phyloP scores from a whole-genome alignment of 2,888 invertebrate species.

The Drosophila monieri region DNA sequence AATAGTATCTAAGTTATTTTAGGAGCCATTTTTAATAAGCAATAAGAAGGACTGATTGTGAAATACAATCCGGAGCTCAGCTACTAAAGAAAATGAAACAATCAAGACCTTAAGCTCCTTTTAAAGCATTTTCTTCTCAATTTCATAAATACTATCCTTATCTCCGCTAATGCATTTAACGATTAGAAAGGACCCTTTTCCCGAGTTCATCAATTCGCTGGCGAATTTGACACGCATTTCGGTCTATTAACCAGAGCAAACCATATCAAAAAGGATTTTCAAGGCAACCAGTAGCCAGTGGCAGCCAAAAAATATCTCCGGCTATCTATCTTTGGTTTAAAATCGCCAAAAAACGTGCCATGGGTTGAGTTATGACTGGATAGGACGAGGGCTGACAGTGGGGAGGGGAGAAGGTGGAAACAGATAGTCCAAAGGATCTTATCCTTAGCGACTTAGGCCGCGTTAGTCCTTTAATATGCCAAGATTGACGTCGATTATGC shows the following conservation, averaged over 20 bases:
- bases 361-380: slow-evolving; percentile 18
- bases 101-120: not conserved
- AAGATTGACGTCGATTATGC: slow-evolving; percentile 79
- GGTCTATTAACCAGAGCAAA: slow-evolving; percentile 40
- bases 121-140: slow-evolving; percentile 4
- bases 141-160: slow-evolving; percentile 28
- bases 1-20: not conserved
- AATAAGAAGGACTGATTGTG: not conserved
- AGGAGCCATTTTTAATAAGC: not conserved
- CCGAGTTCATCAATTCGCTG: slow-evolving; percentile 43
- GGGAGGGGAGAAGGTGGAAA: not conserved
- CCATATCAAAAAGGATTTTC: slow-evolving; percentile 43
- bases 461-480: slow-evolving; percentile 76
- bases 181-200: slow-evolving; percentile 23
- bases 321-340: slow-evolving; percentile 53
- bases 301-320: slow-evolving; percentile 45
- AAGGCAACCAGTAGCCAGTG: slow-evolving; percentile 44
- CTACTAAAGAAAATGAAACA: not conserved
- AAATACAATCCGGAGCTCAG: not conserved
- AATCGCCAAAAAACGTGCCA: slow-evolving; percentile 38
- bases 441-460: slow-evolving; percentile 41
- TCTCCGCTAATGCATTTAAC: slow-evolving; percentile 34
- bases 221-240: slow-evolving; percentile 42
- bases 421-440: slow-evolving; percentile 26
- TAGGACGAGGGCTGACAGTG: not conserved